A percentile compares a stretch with the other conserved stretches of the same genome.
These are phyloP conservation scores for Drosophila watanabei DNA, from an alignment of 1,140 invertebrate species.

Conservation along the genomic window DNA sequence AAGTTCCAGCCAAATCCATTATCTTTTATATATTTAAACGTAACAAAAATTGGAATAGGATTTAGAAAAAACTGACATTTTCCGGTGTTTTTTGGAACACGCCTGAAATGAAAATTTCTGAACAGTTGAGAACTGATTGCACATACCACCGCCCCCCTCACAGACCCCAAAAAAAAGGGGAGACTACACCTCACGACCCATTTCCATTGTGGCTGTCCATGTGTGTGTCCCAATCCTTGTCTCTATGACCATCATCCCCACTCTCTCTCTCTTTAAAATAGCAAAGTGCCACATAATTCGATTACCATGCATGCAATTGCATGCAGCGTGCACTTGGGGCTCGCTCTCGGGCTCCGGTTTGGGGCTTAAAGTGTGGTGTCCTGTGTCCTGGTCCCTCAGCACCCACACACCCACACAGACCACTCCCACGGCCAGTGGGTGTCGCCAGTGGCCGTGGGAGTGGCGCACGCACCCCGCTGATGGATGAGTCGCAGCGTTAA, in stretches of 20 bases:
- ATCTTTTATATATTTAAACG: too few relatives aligned
- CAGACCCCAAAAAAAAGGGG: not conserved
- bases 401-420: not conserved
- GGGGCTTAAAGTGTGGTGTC: slow-evolving; percentile 23
- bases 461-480: slow-evolving; percentile 13
- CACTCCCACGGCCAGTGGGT: not conserved
- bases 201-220: slow-evolving; percentile 3
- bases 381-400: slow-evolving; percentile 4
- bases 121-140: not conserved
- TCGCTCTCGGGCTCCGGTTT: not conserved
- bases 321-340: slow-evolving; percentile 47
- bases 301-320: slow-evolving; percentile 67
- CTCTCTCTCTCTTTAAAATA: not conserved
- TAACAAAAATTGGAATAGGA: too few relatives aligned
- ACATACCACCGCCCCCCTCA: not conserved
- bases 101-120: not conserved
- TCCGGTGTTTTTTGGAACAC: not conserved
- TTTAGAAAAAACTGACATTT: not conserved
- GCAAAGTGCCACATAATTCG: slow-evolving; percentile 76
- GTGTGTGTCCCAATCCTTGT: not conserved
- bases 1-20: too few relatives aligned
- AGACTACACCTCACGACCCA: not conserved
- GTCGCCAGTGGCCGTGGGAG: not conserved
- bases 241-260: not conserved
- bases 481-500: slow-evolving; percentile 21